Percentiles rank a stretch among this genome's conserved stretches.
phyloP scores from a whole-genome alignment of 2,797 vertebrate genomes.

The Myotis pilosus region DNA sequence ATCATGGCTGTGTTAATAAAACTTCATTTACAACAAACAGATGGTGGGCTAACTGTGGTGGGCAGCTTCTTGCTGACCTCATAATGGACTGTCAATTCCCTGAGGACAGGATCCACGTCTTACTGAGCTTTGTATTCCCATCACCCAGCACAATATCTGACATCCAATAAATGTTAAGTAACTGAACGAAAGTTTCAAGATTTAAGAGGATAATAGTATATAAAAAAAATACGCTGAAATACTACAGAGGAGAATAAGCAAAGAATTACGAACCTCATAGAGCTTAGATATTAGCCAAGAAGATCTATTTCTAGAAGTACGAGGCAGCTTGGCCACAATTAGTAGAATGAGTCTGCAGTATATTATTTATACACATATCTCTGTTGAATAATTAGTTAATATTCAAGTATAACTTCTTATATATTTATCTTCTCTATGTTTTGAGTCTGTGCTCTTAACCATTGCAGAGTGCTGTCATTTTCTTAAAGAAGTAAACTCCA shows the following conservation, averaged over 20 bases:
- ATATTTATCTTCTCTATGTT: constrained; percentile 38
- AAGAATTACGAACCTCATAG: background rate
- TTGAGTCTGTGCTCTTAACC: background rate
- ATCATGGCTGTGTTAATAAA: background rate
- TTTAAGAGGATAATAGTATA: background rate
- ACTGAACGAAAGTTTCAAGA: background rate
- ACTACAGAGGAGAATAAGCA: background rate
- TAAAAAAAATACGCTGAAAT: background rate
- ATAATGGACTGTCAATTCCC: background rate
- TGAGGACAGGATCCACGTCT: background rate
- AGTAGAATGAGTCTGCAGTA: background rate
- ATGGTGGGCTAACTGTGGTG: background rate
- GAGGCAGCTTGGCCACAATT: background rate
- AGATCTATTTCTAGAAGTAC: background rate
- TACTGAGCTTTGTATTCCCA: background rate
- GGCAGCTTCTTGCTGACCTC: background rate
- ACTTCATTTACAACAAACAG: constrained; percentile 1
- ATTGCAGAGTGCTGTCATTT: background rate
- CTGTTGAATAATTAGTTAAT: background rate
- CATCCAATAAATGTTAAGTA: background rate
- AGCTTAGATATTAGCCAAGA: background rate
- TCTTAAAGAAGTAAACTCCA: background rate
- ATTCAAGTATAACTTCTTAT: background rate
- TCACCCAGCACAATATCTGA: background rate
- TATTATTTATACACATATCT: background rate